Percentiles rank a stretch among this genome's conserved stretches.
Conservation (phyloP, 1,140 invertebrate species). For the Scylla paramamosain region DNA sequence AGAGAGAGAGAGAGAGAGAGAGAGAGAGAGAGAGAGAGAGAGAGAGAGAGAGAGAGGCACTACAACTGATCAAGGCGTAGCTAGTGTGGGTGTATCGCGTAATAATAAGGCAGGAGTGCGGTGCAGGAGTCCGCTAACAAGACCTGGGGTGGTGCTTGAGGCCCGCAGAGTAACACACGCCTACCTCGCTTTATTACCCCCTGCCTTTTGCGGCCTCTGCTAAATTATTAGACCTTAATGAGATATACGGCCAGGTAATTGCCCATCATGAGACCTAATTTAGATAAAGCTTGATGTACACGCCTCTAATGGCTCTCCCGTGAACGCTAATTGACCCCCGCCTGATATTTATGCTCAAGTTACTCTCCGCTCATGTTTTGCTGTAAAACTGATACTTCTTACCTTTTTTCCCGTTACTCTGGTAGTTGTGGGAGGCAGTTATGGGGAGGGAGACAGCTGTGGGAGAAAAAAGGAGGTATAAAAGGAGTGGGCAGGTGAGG, state of each 20-base stretch:
- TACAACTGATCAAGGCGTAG: neutral
- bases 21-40: neutral
- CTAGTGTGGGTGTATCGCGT: no score
- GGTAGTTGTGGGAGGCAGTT: neutral
- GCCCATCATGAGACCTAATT: neutral
- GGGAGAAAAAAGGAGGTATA: neutral
- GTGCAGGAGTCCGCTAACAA: neutral
- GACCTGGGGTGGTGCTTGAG: neutral
- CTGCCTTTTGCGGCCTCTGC: neutral
- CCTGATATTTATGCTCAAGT: neutral
- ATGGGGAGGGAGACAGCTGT: neutral
- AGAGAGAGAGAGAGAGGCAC: neutral
- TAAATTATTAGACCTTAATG: slow-evolving; percentile 4
- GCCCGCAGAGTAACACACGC: neutral
- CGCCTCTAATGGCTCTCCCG: neutral
- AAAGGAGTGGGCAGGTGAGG: no score
- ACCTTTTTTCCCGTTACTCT: neutral
- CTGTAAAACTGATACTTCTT: neutral
- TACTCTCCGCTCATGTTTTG: neutral
- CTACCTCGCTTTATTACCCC: neutral
- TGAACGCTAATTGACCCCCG: neutral
- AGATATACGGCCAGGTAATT: slow-evolving; percentile 22
- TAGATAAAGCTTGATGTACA: neutral
- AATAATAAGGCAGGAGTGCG: neutral
- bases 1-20: neutral